Evolutionary conservation across 30 jellyfish, hydroid and myxozoan genomes (phyloP).

Genomic region (Aurelia coerulea): DNA sequence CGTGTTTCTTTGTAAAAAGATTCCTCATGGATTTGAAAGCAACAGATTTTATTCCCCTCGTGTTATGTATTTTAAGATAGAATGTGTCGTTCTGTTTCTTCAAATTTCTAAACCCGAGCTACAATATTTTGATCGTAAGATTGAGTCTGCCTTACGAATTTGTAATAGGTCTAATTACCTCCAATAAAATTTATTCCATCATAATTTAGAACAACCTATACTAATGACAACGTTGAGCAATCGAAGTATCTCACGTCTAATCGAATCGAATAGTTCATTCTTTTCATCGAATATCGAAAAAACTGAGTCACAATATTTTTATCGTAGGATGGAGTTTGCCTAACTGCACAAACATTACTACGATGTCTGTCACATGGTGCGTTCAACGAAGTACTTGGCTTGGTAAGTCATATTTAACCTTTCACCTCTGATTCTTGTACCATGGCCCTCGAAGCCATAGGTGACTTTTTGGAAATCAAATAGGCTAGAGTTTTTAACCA

Average conservation of each 20-base stretch:
- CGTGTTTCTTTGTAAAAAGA: too few species aligned
- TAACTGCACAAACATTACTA: slow-evolving; percentile 84
- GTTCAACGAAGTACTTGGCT: slow-evolving; percentile 77
- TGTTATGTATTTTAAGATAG: too few species aligned
- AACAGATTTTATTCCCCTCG: too few species aligned
- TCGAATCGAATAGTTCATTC: neutral
- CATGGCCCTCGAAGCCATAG: too few species aligned
- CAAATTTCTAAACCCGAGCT: too few species aligned
- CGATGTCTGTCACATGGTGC: slow-evolving; percentile 90
- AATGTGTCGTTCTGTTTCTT: too few species aligned
- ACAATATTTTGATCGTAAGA: slow-evolving; percentile 27
- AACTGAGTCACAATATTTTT: neutral
- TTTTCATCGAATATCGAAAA: neutral
- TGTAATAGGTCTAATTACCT: too few species aligned
- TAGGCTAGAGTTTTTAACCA: too few species aligned
- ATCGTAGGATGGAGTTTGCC: slow-evolving; percentile 72
- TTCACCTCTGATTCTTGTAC: neutral
- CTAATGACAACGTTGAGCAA: neutral
- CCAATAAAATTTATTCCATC: too few species aligned
- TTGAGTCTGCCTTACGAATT: slow-evolving; percentile 65
- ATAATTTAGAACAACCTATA: too few species aligned
- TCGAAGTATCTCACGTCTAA: neutral
- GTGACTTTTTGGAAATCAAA: too few species aligned
- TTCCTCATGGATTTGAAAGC: too few species aligned
- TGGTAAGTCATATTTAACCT: slow-evolving; percentile 15